phyloP scores from a whole-genome alignment of 2,888 invertebrate genomes.

The Parnassius orleans region DNA sequence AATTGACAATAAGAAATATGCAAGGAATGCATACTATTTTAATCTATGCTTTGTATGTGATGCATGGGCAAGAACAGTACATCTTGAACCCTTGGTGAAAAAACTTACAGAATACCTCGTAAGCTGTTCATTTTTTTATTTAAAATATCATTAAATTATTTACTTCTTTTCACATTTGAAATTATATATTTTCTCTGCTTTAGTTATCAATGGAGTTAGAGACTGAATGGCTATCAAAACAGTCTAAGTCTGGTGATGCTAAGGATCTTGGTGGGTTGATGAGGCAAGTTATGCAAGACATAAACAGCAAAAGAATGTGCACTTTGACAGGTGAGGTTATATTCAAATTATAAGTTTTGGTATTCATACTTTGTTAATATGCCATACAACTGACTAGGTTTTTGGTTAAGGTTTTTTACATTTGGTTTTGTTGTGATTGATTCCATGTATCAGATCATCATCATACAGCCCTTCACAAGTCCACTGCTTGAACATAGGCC shows the following conservation, averaged over 20 bases:
- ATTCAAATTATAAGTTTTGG: no score
- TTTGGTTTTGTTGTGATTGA: no score
- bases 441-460: no score
- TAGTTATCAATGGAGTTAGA: slow-evolving; percentile 87
- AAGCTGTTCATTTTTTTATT: slow-evolving; percentile 39
- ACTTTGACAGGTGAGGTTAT: slow-evolving; percentile 81
- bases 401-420: no score
- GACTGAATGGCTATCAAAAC: slow-evolving; percentile 86
- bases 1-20: slow-evolving; percentile 89
- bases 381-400: no score
- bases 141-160: background rate
- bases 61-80: slow-evolving; percentile 87
- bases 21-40: slow-evolving; percentile 90
- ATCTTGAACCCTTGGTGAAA: slow-evolving; percentile 89
- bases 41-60: slow-evolving; percentile 92
- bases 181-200: slow-evolving; percentile 10
- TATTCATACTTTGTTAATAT: no score
- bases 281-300: slow-evolving; percentile 84
- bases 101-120: slow-evolving; percentile 91
- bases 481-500: no score
- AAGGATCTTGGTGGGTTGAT: slow-evolving; percentile 83
- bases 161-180: background rate
- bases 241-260: slow-evolving; percentile 74
- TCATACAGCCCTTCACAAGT: no score
- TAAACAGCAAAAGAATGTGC: slow-evolving; percentile 86